phyloP scores from a whole-genome alignment of 2,888 invertebrate genomes.

The Polylopha cassiicola region DNA sequence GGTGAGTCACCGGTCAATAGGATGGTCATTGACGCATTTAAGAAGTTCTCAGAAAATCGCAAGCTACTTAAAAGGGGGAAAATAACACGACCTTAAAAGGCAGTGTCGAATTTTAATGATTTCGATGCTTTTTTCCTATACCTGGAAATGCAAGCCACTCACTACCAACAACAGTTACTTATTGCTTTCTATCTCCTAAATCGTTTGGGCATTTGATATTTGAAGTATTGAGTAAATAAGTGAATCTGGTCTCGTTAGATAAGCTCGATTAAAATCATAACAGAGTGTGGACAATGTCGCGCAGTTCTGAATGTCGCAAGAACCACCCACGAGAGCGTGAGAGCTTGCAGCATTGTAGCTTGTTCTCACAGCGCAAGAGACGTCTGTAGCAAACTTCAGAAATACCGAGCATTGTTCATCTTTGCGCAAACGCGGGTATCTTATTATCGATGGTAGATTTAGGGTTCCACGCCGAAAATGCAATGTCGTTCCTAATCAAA shows the following conservation, averaged over 20 bases:
- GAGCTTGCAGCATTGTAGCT: constrained; percentile 56
- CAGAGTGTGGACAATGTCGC: constrained; percentile 27
- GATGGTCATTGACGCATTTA: constrained; percentile 28
- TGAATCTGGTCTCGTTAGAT: constrained; percentile 1
- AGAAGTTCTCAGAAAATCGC: constrained; percentile 34
- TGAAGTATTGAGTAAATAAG: too few species aligned
- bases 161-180: too few species aligned
- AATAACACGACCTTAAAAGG: constrained; percentile 10
- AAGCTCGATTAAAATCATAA: constrained; percentile 16
- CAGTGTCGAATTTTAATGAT: constrained; percentile 2
- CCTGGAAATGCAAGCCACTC: too few species aligned
- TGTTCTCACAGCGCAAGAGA: constrained; percentile 63
- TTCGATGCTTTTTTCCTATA: too few species aligned
- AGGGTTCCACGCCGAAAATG: too few species aligned
- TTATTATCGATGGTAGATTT: constrained; percentile 25
- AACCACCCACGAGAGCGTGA: constrained; percentile 62
- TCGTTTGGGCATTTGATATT: too few species aligned
- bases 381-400: constrained; percentile 54
- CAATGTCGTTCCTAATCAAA: too few species aligned
- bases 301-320: constrained; percentile 62
- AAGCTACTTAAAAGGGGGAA: constrained; percentile 26
- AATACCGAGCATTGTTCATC: constrained; percentile 49
- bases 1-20: constrained; percentile 42
- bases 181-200: too few species aligned
- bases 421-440: constrained; percentile 36